Evolutionary conservation across 2,113 vertebrate genomes (phyloP).

Genomic region (Strix aluco): DNA sequence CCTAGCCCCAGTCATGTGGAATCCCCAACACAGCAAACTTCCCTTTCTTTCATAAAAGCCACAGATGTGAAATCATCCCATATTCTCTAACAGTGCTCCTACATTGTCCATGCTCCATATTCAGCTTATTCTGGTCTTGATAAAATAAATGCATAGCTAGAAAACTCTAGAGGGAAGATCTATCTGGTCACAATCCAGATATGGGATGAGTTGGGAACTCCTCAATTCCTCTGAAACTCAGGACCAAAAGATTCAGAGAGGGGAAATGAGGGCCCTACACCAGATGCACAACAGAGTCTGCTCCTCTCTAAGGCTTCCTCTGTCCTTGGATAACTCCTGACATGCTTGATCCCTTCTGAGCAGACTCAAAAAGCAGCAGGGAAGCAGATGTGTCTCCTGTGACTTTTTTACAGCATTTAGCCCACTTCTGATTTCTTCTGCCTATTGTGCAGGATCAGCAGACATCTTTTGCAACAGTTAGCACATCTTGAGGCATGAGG

Average conservation of each 20-base stretch:
- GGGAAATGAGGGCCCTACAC: too few relatives aligned
- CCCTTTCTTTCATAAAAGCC: neutral
- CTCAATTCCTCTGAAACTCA: neutral
- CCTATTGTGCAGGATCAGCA: neutral
- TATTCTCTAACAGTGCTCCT: neutral
- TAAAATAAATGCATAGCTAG: neutral
- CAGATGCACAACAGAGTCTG: neutral
- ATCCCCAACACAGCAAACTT: neutral
- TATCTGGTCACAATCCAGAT: neutral
- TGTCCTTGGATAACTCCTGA: neutral
- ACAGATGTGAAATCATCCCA: neutral
- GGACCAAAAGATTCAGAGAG: neutral
- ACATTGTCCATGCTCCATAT: neutral
- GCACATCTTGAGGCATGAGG: neutral
- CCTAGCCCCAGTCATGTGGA: neutral
- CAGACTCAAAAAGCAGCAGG: neutral
- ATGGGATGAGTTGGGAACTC: neutral
- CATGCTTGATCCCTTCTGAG: neutral
- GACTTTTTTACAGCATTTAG: neutral
- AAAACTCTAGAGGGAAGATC: neutral
- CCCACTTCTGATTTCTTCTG: neutral
- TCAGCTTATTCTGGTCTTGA: neutral
- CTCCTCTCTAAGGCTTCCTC: neutral
- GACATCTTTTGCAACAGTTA: neutral
- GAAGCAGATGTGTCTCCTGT: neutral